Conservation (phyloP, 2,888 invertebrate genomes). For the Euplagia quadripunctaria region DNA sequence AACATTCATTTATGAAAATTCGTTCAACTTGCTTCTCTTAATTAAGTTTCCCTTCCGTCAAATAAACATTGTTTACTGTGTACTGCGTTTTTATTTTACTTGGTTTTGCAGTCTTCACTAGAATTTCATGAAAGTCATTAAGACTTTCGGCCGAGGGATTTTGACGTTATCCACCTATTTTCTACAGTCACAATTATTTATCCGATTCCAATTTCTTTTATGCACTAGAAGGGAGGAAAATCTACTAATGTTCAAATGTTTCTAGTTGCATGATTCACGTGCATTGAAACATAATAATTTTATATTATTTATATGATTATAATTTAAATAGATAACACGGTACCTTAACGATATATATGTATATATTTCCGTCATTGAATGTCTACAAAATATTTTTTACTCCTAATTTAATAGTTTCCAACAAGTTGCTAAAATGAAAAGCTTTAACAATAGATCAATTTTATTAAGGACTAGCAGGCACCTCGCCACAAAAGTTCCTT, state of each 20-base stretch:
- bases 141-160: not conserved
- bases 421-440: slow-evolving; percentile 38
- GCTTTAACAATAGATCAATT: slow-evolving; percentile 46
- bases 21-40: slow-evolving; percentile 15
- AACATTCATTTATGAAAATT: slow-evolving; percentile 23
- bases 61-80: slow-evolving; percentile 9
- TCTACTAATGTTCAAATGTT: too few relatives aligned
- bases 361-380: too few relatives aligned
- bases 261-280: too few relatives aligned
- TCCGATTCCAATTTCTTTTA: too few relatives aligned
- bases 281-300: too few relatives aligned
- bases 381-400: too few relatives aligned
- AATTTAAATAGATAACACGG: too few relatives aligned
- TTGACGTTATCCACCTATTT: not conserved
- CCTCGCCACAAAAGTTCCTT: slow-evolving; percentile 38
- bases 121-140: not conserved
- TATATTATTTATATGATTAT: too few relatives aligned
- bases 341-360: too few relatives aligned
- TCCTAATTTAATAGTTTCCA: not conserved
- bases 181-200: too few relatives aligned
- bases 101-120: not conserved
- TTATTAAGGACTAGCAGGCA: slow-evolving; percentile 44
- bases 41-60: slow-evolving; percentile 18
- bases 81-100: slow-evolving; percentile 6
- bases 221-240: too few relatives aligned